Conservation (phyloP, 2,113 vertebrate genomes). For the Lipotes vexillifer region DNA sequence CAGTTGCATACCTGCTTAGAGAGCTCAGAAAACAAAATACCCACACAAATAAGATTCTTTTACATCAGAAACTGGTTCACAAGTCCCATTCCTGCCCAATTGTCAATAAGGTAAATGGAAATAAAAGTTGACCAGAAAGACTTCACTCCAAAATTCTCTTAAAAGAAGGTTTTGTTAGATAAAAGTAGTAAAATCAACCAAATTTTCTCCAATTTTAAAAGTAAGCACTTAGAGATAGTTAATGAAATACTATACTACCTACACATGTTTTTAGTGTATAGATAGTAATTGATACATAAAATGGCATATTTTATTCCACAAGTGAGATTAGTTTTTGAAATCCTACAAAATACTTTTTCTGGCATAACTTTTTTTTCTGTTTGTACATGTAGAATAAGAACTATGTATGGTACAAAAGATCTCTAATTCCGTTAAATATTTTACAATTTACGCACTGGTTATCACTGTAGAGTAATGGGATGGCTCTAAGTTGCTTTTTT, state of each 20-base stretch:
- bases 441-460: neutral
- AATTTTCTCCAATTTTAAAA: constrained; percentile 12
- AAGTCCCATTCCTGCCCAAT: neutral
- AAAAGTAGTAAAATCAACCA: neutral
- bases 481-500: neutral
- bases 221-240: neutral
- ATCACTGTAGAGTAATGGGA: neutral
- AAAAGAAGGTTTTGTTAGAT: neutral
- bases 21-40: neutral
- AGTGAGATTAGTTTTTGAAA: neutral
- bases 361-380: neutral
- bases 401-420: neutral
- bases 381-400: neutral
- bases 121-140: neutral
- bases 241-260: neutral
- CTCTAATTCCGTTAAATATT: neutral
- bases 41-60: neutral
- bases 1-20: neutral
- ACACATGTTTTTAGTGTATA: neutral
- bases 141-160: neutral
- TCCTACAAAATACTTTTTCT: neutral
- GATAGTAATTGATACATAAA: neutral
- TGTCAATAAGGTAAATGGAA: neutral
- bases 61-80: neutral
- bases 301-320: neutral